Base-by-base conservation (phyloP, 2,797 vertebrate genomes). In the Sylvilagus floridanus region DNA sequence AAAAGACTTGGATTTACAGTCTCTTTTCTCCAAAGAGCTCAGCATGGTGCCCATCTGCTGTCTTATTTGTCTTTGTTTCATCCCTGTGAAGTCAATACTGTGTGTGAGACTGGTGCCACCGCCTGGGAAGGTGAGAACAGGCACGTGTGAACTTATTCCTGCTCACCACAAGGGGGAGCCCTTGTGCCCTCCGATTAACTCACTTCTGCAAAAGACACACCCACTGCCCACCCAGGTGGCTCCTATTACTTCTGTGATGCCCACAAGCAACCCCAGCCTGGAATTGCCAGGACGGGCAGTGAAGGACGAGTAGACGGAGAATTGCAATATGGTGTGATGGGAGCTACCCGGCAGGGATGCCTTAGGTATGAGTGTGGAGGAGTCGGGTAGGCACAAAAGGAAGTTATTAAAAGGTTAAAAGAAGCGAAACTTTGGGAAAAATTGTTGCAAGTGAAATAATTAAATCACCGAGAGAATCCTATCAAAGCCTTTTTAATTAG, bases 161-260 rank as follows among this genome's bases (percentile, higher is more conserved):
- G 9, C 13, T 95, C 32, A 60, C 95, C 95, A 94, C 94, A 47
- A 93, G 94, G 88, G 84, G 95, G 93, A 71, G 78, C 82, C 32
- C 75, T 30, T 37, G 78, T 75, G 11, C 82, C 84, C 77, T 54
- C 22, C 35, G 6, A 19, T 5, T 17, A 60, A 50, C 37, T n/a
- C 11, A 24, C 42, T 35, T 22, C n/a, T 73, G 3, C 4, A 7
- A 4, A 12, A 13, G 69, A 24, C 54, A 19, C 5, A 4, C 12
- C 17, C 28, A 12, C 11, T 30, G 68, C 54, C 60, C 21, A 14
- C 60, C 5, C 24, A 5, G 3, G 17, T 10, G 42, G 65, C 50
- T 37, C 16, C 42, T 7, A 28, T 19, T 1, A 26, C 16, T 37
- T 71, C 68, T 47, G 42, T 32, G 24, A 54, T 37, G 21, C 22